A percentile compares a stretch with the other conserved stretches of the same genome.
Evolutionary conservation across 2,797 vertebrate genomes (phyloP).

Genomic region (Poeciliopsis gracilis): DNA sequence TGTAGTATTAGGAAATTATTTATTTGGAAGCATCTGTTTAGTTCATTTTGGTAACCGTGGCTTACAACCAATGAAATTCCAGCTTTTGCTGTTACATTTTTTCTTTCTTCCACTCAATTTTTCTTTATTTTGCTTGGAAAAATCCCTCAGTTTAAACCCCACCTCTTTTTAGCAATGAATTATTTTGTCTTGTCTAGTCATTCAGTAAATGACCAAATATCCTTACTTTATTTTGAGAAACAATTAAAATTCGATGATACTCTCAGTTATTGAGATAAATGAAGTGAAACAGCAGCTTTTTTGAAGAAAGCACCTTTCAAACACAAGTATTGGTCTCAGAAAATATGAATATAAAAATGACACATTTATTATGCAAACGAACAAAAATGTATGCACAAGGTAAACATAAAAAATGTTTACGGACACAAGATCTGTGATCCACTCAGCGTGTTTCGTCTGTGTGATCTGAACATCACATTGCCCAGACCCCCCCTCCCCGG

Average conservation of each 20-base stretch:
- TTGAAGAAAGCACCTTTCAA: background rate
- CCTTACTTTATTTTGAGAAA: background rate
- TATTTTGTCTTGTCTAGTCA: background rate
- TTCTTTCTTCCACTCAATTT: background rate
- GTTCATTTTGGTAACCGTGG: background rate
- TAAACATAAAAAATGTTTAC: slow-evolving; percentile 33
- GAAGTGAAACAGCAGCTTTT: background rate
- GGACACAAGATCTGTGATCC: slow-evolving; percentile 32
- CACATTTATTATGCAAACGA: slow-evolving; percentile 27
- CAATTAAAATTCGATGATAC: too few relatives aligned
- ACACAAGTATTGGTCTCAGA: background rate
- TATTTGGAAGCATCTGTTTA: background rate
- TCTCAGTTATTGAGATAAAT: background rate
- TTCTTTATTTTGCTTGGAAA: background rate
- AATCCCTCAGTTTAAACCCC: background rate
- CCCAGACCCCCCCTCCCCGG: slow-evolving; percentile 16
- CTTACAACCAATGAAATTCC: background rate
- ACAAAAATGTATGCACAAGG: slow-evolving; percentile 25
- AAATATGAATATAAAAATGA: background rate
- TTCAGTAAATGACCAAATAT: background rate
- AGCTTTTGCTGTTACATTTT: background rate
- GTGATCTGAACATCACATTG: slow-evolving; percentile 48
- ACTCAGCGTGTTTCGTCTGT: slow-evolving; percentile 24
- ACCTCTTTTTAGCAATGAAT: background rate
- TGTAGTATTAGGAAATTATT: background rate